Evolutionary conservation across 1,140 invertebrate genomes (phyloP).

Genomic region (Heliothis virescens): DNA sequence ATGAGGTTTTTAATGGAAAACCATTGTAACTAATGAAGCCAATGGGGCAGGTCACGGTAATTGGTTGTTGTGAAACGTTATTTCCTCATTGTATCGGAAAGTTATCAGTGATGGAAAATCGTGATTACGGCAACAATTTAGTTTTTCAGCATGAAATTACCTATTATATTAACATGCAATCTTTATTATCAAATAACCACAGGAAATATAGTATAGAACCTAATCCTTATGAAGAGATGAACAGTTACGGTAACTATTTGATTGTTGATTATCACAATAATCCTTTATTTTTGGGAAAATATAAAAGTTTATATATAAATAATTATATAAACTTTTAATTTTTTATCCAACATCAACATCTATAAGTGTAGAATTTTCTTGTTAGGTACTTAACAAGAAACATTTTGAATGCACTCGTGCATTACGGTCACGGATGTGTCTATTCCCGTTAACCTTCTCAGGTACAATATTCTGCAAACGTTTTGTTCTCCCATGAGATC

Average conservation of each 20-base stretch:
- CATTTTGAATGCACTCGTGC: too few species aligned
- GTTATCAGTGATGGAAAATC: slow-evolving; percentile 18
- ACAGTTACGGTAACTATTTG: too few species aligned
- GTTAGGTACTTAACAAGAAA: too few species aligned
- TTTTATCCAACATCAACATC: too few species aligned
- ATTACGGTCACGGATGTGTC: not conserved
- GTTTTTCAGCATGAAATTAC: slow-evolving; percentile 6
- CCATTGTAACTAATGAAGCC: slow-evolving; percentile 17
- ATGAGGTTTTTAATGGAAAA: slow-evolving; percentile 17
- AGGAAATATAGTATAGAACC: not conserved
- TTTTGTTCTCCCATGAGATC: slow-evolving; percentile 16
- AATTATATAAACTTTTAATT: too few species aligned
- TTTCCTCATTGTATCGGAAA: slow-evolving; percentile 34
- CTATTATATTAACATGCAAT: slow-evolving; percentile 17
- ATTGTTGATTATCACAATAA: too few species aligned
- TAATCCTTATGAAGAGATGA: too few species aligned
- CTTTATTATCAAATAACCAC: not conserved
- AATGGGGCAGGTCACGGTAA: slow-evolving; percentile 20
- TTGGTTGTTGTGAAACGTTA: slow-evolving; percentile 36
- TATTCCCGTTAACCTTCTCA: not conserved
- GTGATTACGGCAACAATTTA: not conserved
- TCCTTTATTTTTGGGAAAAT: too few species aligned
- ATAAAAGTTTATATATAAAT: too few species aligned
- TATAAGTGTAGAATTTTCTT: too few species aligned
- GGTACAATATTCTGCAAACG: slow-evolving; percentile 29